These are phyloP conservation scores for Jaculus jaculus DNA, from an alignment of 2,113 vertebrate genomes.

Conservation along the genomic window DNA sequence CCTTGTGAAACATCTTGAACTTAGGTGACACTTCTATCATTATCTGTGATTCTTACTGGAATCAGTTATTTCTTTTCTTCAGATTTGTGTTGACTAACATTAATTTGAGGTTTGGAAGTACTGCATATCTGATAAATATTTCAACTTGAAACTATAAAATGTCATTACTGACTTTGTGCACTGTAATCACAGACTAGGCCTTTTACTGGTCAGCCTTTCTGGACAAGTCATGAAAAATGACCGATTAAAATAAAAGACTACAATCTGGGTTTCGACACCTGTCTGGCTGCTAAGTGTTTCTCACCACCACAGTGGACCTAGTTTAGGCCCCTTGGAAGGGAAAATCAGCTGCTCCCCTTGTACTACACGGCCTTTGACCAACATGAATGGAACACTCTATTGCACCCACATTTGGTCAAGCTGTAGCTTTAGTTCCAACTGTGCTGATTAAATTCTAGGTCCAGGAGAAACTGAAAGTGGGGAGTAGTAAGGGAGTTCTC, in stretches of 20 bases:
- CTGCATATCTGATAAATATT: neutral
- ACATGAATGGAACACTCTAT: neutral
- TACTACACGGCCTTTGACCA: neutral
- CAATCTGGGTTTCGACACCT: neutral
- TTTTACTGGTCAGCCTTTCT: neutral
- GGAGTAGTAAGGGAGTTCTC: accelerated
- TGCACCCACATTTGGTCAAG: neutral
- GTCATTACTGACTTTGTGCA: neutral
- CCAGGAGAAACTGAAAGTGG: neutral
- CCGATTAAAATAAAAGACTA: neutral
- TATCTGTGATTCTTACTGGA: neutral
- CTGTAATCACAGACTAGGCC: neutral
- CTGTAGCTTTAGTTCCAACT: neutral
- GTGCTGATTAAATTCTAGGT: neutral
- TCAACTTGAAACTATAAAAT: conserved; percentile 30
- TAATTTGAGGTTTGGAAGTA: conserved; percentile 18
- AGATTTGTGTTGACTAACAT: neutral
- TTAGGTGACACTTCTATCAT: neutral
- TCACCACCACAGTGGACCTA: neutral
- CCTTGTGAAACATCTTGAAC: neutral
- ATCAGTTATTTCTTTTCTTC: neutral
- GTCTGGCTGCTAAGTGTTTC: neutral
- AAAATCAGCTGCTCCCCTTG: neutral
- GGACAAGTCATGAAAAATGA: neutral
- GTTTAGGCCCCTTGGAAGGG: neutral